These are phyloP conservation scores for Pseudomyrmex gracilis DNA, from an alignment of 1,140 invertebrate species.

Conservation along the genomic window DNA sequence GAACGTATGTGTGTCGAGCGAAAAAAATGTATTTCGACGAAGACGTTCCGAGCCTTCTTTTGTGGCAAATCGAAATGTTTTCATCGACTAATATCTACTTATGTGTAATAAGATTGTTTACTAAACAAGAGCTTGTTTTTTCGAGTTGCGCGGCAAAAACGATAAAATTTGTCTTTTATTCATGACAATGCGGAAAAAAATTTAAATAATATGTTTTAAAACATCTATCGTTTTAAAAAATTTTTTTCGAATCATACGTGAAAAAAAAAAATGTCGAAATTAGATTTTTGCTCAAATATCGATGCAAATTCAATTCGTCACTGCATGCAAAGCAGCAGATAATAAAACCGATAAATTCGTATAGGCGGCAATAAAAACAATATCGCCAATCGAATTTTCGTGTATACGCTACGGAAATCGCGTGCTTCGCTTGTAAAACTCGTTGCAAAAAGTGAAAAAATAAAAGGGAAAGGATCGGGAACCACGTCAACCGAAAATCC, in stretches of 20 bases:
- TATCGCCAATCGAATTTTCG: slow-evolving; percentile 37
- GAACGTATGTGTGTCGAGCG: no score
- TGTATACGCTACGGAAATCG: slow-evolving; percentile 27
- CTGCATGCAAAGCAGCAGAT: not conserved
- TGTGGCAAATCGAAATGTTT: no score
- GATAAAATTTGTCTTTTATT: no score
- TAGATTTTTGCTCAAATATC: not conserved
- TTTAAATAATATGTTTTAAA: no score
- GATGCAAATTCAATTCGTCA: not conserved
- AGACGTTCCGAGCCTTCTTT: no score
- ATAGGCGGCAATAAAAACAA: slow-evolving; percentile 16
- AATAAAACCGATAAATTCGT: slow-evolving; percentile 38
- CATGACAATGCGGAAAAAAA: no score
- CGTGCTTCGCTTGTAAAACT: slow-evolving; percentile 27
- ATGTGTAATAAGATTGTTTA: no score
- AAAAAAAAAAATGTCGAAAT: not conserved
- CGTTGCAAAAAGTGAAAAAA: slow-evolving; percentile 21
- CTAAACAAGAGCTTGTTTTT: no score
- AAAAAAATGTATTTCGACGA: no score
- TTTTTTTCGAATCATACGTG: not conserved
- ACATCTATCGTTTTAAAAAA: not conserved
- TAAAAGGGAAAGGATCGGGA: slow-evolving; percentile 28
- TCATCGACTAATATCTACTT: no score
- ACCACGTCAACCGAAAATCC: slow-evolving; percentile 47
- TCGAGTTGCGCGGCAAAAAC: no score